Conservation (phyloP, 2,888 invertebrate genomes). For the Steinernema scapterisci region DNA sequence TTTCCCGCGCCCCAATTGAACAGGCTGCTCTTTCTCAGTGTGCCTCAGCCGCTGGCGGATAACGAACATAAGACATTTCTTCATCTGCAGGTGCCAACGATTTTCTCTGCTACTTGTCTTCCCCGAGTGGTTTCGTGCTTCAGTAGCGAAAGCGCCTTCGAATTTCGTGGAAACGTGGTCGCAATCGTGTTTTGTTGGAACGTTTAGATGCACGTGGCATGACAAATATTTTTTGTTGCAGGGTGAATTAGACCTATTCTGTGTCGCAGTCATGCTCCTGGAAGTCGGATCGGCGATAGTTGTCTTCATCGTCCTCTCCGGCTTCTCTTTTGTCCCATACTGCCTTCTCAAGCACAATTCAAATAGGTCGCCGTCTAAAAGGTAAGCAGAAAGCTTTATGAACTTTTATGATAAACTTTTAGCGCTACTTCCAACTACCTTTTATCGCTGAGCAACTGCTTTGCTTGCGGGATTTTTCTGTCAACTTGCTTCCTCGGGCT, state of each 20-base stretch:
- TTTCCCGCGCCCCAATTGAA: too few relatives aligned
- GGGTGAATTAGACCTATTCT: conserved; percentile 20
- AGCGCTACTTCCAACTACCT: conserved; percentile 13
- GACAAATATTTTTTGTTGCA: background rate
- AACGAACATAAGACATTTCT: conserved; percentile 18
- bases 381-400: background rate
- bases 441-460: conserved; percentile 68
- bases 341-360: conserved; percentile 24
- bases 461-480: conserved; percentile 73
- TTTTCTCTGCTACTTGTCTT: background rate
- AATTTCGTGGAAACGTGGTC: background rate
- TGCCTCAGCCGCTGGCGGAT: background rate
- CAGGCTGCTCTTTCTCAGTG: too few relatives aligned
- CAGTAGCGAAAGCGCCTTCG: too few relatives aligned
- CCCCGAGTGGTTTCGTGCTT: too few relatives aligned
- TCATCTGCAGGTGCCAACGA: background rate
- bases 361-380: conserved; percentile 18
- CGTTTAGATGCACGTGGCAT: too few relatives aligned
- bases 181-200: too few relatives aligned
- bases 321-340: conserved; percentile 18
- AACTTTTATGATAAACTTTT: background rate
- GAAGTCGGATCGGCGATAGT: conserved; percentile 12
- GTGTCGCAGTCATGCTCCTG: background rate
- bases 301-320: conserved; percentile 6
- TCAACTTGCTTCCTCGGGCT: conserved; percentile 72